Evolutionary conservation across 2,113 vertebrate genomes (phyloP), one percentile per base, ranked within the genome.

Genomic region (Coreoperca whiteheadi): DNA sequence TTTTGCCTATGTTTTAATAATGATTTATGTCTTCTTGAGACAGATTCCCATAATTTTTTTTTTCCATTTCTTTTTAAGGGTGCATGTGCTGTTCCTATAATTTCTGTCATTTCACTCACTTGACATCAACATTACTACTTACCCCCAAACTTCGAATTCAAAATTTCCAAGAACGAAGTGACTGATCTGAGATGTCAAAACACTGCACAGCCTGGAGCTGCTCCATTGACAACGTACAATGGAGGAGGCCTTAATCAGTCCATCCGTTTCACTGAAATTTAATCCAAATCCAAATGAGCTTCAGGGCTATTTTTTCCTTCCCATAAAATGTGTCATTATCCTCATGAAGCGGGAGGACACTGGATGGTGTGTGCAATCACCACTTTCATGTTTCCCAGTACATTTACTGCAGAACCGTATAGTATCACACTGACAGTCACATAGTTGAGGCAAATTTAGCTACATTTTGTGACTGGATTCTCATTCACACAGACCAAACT

Each of bases 281-380:
- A 89, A 91, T 88, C 88, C 86, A 91, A 85, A 91, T 88, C 79
- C 79, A 91, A 89, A 92, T 91, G 78, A 90, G 91, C 86, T 92
- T 66, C 63, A 66, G 63, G 69, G 79, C 69, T 89, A 79, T 91
- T 87, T 92, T 88, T 90, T 81, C 76, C 72, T 79, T 56, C 80
- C 46, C 76, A 80, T 71, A 88, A 91, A 91, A 81, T 84, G 71
- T 84, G 82, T 82, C 28, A 85, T 90, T 91, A 90, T 93, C 83
- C 74, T 69, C 41, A 68, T 83, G 83, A 89, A 88, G 86, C 61
- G 74, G 67, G 85, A 86, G 81, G 65, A 79, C 48, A 60, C 53
- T 74, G 73, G 59, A 68, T 85, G 78, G 68, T 65, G 53, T 23
- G 50, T 64, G 82, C 63, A 76, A 37, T 83, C 72, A 64, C 65